Percentiles rank a stretch among this genome's conserved stretches.
phyloP scores from a whole-genome alignment of 2,113 vertebrate genomes.

The Xiphophorus maculatus region DNA sequence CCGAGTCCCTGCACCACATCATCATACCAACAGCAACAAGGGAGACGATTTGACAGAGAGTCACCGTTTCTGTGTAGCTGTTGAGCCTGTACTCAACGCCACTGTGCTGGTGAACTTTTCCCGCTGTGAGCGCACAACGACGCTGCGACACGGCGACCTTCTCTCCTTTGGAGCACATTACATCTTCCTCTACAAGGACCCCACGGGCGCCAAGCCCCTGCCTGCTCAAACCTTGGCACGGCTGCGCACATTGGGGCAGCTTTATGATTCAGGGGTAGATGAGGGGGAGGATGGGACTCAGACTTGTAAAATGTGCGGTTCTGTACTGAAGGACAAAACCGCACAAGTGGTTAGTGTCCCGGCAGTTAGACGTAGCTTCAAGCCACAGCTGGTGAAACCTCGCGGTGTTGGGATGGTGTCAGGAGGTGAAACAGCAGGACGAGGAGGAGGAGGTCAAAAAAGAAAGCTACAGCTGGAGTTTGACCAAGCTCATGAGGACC shows the following conservation, averaged over 20 bases:
- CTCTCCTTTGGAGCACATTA: conserved; percentile 93
- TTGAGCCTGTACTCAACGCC: conserved; percentile 86
- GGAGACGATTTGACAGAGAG: conserved; percentile 54
- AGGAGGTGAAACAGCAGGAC: conserved; percentile 47
- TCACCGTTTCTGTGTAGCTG: conserved; percentile 62
- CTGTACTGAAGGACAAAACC: conserved; percentile 69
- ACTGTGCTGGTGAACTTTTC: conserved; percentile 87
- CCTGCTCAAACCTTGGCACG: conserved; percentile 85
- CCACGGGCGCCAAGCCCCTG: conserved; percentile 84
- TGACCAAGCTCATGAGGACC: conserved; percentile 84
- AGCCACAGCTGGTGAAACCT: conserved; percentile 59
- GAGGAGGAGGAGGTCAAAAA: conserved; percentile 71
- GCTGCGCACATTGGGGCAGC: conserved; percentile 79
- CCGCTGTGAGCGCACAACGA: conserved; percentile 82
- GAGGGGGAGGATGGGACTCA: conserved; percentile 59
- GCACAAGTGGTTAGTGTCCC: conserved; percentile 26
- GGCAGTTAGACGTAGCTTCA: conserved; percentile 46
- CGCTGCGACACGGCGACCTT: conserved; percentile 90
- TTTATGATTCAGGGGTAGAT: conserved; percentile 52
- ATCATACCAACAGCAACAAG: conserved; percentile 49
- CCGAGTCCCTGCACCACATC: conserved; percentile 60
- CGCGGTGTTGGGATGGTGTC: conserved; percentile 27
- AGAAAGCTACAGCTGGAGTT: conserved; percentile 88
- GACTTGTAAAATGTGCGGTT: conserved; percentile 85
- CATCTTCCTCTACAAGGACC: conserved; percentile 95